Evolutionary conservation across 1,140 invertebrate genomes (phyloP).

Genomic region (Bombus fervidus): DNA sequence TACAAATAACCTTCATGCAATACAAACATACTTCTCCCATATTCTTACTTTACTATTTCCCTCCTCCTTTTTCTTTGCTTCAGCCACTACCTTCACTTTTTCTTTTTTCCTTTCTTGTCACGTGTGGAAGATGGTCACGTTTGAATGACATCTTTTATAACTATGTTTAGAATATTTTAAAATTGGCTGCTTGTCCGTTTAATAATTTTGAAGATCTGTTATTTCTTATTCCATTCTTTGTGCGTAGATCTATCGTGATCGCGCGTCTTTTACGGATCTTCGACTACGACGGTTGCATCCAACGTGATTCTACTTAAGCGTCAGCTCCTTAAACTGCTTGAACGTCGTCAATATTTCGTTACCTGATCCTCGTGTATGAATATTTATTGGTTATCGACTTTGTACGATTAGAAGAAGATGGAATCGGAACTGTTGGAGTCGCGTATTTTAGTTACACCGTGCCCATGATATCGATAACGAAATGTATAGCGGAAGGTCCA

Average conservation of each 20-base stretch:
- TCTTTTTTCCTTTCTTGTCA: conserved; percentile 44
- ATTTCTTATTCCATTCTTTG: not conserved
- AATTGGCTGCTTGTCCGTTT: not conserved
- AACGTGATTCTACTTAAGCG: not conserved
- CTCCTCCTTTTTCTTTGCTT: not conserved
- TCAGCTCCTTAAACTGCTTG: no score
- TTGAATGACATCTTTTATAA: conserved; percentile 14
- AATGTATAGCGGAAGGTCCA: not conserved
- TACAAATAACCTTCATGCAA: conserved; percentile 30
- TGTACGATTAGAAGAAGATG: not conserved
- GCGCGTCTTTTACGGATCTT: not conserved
- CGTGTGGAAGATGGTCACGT: not conserved
- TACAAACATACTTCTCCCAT: conserved; percentile 19
- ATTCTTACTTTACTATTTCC: conserved; percentile 21
- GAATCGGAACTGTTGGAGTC: not conserved
- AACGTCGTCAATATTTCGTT: not conserved
- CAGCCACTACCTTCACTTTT: not conserved
- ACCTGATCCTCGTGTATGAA: not conserved
- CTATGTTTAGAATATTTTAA: not conserved
- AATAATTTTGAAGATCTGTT: not conserved
- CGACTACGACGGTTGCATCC: not conserved
- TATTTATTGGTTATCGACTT: not conserved
- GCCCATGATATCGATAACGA: not conserved
- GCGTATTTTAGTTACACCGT: not conserved
- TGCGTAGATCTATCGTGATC: not conserved